Evolutionary conservation across 2,113 vertebrate species (phyloP).

Genomic region (Mormoops blainvillei): DNA sequence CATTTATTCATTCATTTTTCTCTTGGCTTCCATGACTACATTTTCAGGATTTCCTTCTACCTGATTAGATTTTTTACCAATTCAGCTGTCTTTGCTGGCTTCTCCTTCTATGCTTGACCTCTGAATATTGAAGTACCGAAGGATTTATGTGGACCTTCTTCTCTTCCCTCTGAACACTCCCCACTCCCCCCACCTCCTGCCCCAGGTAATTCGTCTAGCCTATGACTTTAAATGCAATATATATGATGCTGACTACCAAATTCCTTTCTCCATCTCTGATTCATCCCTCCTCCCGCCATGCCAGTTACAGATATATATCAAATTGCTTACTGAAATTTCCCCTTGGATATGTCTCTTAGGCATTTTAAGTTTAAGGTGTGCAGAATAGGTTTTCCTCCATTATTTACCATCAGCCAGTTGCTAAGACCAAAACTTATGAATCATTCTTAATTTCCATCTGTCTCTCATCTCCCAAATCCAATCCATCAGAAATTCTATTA

Average conservation of each 20-base stretch:
- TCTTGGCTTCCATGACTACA: not conserved
- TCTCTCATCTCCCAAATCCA: not conserved
- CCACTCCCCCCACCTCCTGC: too few relatives aligned
- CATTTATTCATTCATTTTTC: conserved; percentile 29
- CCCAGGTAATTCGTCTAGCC: not conserved
- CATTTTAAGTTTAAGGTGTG: conserved; percentile 17
- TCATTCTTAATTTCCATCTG: not conserved
- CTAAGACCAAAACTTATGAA: not conserved
- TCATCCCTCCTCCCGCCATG: not conserved
- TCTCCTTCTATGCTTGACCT: not conserved
- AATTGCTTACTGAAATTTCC: not conserved
- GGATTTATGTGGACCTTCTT: conserved; percentile 16
- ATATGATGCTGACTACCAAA: conserved; percentile 10
- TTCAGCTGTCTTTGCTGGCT: conserved; percentile 11
- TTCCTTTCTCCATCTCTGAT: not conserved
- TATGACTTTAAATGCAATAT: not conserved
- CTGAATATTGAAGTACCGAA: not conserved
- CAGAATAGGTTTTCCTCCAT: conserved; percentile 1
- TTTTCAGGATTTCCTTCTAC: not conserved
- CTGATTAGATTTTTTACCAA: not conserved
- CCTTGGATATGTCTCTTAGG: not conserved
- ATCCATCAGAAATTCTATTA: not conserved
- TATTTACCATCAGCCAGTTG: conserved; percentile 14
- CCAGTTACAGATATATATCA: not conserved
- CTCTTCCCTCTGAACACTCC: not conserved